phyloP scores from a whole-genome alignment of 2,888 invertebrate genomes.

The Netelia inedita region DNA sequence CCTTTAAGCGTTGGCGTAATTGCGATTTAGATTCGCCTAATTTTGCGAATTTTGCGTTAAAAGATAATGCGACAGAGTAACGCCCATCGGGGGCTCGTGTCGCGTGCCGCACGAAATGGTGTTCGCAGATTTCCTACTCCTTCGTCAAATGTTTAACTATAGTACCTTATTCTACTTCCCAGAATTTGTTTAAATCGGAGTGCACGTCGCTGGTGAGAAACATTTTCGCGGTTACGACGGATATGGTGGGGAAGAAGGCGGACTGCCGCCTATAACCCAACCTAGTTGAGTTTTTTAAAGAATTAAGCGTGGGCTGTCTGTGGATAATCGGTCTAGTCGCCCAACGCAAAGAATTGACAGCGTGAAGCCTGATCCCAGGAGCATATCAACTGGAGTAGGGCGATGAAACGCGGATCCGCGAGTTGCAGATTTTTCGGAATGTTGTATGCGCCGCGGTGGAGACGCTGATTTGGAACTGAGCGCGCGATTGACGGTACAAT shows the following conservation, averaged over 20 bases:
- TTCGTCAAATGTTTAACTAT: neutral
- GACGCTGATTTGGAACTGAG: neutral
- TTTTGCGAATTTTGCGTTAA: conserved; percentile 30
- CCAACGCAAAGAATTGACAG: conserved; percentile 50
- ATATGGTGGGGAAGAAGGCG: neutral
- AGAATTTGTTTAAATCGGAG: conserved; percentile 6
- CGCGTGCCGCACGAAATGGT: conserved; percentile 39
- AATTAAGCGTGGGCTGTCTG: conserved; percentile 26
- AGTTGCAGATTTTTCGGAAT: conserved; percentile 36
- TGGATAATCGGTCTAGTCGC: conserved; percentile 40
- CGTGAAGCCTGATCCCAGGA: conserved; percentile 25
- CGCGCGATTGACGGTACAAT: conserved; percentile 11
- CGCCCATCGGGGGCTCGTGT: conserved; percentile 51
- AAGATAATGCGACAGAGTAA: conserved; percentile 59
- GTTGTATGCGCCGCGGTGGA: neutral
- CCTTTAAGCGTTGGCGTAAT: neutral
- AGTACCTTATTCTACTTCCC: neutral
- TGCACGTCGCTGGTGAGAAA: conserved; percentile 8
- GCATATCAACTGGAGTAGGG: conserved; percentile 43
- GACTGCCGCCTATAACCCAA: conserved; percentile 47
- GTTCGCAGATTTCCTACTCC: conserved; percentile 49
- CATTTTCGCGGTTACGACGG: conserved; percentile 8
- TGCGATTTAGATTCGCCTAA: conserved; percentile 54
- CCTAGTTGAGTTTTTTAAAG: conserved; percentile 54
- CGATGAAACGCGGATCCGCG: conserved; percentile 36